These are phyloP conservation scores for Temnothorax curvispinosus DNA, from an alignment of 1,140 invertebrate genomes.

Conservation along the genomic window DNA sequence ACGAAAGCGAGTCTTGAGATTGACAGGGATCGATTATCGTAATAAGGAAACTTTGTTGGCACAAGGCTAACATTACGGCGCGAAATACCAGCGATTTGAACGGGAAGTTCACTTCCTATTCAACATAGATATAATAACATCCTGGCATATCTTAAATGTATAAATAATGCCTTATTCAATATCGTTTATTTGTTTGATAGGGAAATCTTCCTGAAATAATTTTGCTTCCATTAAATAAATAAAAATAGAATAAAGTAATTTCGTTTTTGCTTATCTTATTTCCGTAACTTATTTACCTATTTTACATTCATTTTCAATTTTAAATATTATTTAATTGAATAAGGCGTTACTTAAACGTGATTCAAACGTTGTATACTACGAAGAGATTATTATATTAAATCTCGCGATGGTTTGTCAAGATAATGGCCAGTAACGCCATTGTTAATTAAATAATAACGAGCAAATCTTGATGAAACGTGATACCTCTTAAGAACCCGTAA, in stretches of 20 bases:
- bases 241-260: background rate
- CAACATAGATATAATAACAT: background rate
- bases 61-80: constrained; percentile 21
- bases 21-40: constrained; percentile 35
- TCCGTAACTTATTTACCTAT: background rate
- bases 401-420: background rate
- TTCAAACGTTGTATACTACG: background rate
- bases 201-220: background rate
- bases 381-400: constrained; percentile 3
- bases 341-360: background rate
- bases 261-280: background rate
- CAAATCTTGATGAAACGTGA: constrained; percentile 20
- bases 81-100: constrained; percentile 11
- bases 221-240: background rate
- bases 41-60: constrained; percentile 30
- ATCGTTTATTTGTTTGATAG: background rate
- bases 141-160: background rate
- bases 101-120: constrained; percentile 11
- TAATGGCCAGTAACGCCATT: background rate
- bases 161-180: background rate
- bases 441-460: constrained; percentile 25
- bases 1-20: constrained; percentile 12
- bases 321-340: background rate
- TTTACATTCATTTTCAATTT: background rate
- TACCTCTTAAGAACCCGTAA: background rate